phyloP scores from a whole-genome alignment of 2,113 vertebrate genomes.

The Cochlearius cochlearius region DNA sequence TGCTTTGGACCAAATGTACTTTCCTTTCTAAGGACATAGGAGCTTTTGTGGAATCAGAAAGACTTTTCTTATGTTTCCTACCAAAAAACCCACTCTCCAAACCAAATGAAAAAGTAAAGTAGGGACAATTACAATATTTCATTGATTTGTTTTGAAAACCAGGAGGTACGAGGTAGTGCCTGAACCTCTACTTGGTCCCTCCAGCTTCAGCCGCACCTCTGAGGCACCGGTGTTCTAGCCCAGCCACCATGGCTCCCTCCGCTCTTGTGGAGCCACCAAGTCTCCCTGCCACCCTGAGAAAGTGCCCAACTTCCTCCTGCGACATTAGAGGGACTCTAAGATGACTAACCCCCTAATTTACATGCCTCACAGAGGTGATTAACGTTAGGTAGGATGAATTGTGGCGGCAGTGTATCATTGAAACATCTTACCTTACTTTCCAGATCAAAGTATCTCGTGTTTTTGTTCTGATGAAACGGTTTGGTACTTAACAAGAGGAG shows the following conservation, averaged over 20 bases:
- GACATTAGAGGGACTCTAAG: constrained; percentile 33
- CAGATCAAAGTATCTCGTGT: constrained; percentile 42
- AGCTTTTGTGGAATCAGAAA: not conserved
- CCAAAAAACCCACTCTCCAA: not conserved
- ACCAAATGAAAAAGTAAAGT: not conserved
- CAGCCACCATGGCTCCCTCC: not conserved
- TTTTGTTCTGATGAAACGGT: constrained; percentile 50
- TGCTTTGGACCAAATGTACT: not conserved
- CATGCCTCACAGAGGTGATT: constrained; percentile 8
- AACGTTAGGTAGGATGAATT: not conserved
- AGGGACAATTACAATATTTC: not conserved
- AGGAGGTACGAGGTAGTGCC: not conserved
- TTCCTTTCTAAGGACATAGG: not conserved
- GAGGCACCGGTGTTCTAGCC: not conserved
- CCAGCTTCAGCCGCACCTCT: accelerated
- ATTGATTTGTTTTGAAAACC: not conserved
- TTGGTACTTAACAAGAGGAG: constrained; percentile 25
- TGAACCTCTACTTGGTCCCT: not conserved
- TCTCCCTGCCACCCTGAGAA: not conserved
- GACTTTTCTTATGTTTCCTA: not conserved
- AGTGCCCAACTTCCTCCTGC: not conserved
- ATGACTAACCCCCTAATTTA: constrained; percentile 45
- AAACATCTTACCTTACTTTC: constrained; percentile 45
- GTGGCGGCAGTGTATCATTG: constrained; percentile 2
- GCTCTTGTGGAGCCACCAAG: not conserved